Evolutionary conservation across 2,113 vertebrate species (phyloP).

Genomic region (Oplegnathus fasciatus): DNA sequence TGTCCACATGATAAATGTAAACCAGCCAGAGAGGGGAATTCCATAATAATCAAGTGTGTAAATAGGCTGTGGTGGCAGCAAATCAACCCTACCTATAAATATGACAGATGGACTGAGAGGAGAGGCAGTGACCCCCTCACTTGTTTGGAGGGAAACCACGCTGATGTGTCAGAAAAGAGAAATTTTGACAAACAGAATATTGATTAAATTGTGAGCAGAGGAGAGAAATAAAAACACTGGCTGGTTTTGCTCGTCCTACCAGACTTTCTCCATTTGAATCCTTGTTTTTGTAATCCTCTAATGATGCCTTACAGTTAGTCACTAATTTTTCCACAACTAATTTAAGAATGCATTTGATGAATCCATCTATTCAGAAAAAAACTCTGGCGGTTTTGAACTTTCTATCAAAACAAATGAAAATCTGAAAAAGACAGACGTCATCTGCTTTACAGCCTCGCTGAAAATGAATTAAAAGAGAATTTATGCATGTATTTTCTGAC

Average conservation of each 20-base stretch:
- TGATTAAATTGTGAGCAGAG: constrained; percentile 39
- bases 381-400: background rate
- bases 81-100: constrained; percentile 51
- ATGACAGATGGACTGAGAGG: constrained; percentile 60
- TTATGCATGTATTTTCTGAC: background rate
- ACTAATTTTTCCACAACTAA: background rate
- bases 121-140: constrained; percentile 28
- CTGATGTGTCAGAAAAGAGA: constrained; percentile 34
- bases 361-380: background rate
- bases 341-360: background rate
- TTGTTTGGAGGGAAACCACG: constrained; percentile 40
- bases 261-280: background rate
- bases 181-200: constrained; percentile 41
- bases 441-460: background rate
- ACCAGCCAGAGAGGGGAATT: background rate
- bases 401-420: background rate
- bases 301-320: background rate
- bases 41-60: constrained; percentile 41
- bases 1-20: constrained; percentile 10
- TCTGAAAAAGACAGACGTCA: background rate
- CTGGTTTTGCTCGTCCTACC: background rate
- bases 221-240: background rate
- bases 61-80: constrained; percentile 40
- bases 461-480: background rate
- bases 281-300: background rate